Evolutionary conservation across 1,140 invertebrate genomes (phyloP).

Genomic region (Papilio xuthus): DNA sequence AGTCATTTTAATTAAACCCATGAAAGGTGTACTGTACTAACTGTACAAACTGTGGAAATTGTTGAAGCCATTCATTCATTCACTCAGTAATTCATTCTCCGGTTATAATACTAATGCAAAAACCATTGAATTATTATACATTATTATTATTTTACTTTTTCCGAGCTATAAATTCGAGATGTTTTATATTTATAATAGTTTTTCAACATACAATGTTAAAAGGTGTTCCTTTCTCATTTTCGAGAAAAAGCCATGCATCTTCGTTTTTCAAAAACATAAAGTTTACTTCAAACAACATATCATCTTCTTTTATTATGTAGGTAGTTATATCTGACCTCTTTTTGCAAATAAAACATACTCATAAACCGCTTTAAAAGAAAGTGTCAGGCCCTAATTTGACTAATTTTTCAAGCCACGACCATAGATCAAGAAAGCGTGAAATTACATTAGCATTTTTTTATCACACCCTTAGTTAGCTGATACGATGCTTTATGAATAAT

Average conservation of each 20-base stretch:
- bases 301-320: too few relatives aligned
- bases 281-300: too few relatives aligned
- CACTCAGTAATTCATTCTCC: not conserved
- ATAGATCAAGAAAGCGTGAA: constrained; percentile 27
- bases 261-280: too few relatives aligned
- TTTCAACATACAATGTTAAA: too few relatives aligned
- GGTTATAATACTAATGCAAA: not conserved
- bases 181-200: too few relatives aligned
- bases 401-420: constrained; percentile 23
- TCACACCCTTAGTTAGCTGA: constrained; percentile 5
- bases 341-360: not conserved
- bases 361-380: not conserved
- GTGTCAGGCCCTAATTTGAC: constrained; percentile 21
- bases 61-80: not conserved
- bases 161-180: not conserved
- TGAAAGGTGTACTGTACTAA: not conserved
- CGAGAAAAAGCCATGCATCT: too few relatives aligned
- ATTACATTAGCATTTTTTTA: constrained; percentile 35
- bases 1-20: constrained; percentile 21
- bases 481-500: constrained; percentile 12
- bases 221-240: too few relatives aligned
- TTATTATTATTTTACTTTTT: not conserved
- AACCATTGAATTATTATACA: not conserved
- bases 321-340: not conserved
- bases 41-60: not conserved